Evolutionary conservation across 2,113 vertebrate species (phyloP), one percentile per base, ranked within the genome.

Genomic region (Cryptotis parvus): DNA sequence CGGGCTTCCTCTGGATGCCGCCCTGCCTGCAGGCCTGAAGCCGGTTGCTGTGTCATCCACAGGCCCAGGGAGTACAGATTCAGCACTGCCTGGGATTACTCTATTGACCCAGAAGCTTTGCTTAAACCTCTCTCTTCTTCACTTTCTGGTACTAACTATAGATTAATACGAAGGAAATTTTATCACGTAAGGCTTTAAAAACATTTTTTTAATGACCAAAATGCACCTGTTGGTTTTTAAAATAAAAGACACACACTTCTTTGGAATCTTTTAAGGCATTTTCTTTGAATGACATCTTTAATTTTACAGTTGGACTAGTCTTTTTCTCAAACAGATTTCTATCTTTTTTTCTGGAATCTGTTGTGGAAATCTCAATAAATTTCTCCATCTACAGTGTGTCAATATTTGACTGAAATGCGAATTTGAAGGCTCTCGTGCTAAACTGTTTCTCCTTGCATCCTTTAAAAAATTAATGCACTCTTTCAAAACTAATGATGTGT

Each of bases 231-330:
- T 24, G 22, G 15, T 73, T 91, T 70, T 88, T 29, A n/a, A 55
- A 92, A 66, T 73, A 65, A 31, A 18, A 43, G 41, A 39, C 39
- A 58, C 55, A 58, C 55, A 65, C 27, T 74, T 82, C 80, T 76
- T 68, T 4, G 6, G 85, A 82, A 66, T 72, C 87, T 91, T 94
- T 94, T 79, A 82, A 91, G 45, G 85, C 6, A 22, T 69, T 81
- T 80, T 52, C 33, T 90, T 91, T 90, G 92, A 95, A 45, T 85
- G 95, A 84, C 78, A 87, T 74, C 91, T 94, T 93, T 96, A 43
- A 92, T 94, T 93, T 89, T 84, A 70, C 76, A 43, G 65, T 58
- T 58, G 55, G 55, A 77, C 82, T 27, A n/a, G 6, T 22, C 55
- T 33, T 84, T 87, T 94, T 87, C 77, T 90, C 86, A 89, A 85